These are phyloP conservation scores for Cygnus olor DNA, from an alignment of 2,797 vertebrate genomes.

Conservation along the genomic window DNA sequence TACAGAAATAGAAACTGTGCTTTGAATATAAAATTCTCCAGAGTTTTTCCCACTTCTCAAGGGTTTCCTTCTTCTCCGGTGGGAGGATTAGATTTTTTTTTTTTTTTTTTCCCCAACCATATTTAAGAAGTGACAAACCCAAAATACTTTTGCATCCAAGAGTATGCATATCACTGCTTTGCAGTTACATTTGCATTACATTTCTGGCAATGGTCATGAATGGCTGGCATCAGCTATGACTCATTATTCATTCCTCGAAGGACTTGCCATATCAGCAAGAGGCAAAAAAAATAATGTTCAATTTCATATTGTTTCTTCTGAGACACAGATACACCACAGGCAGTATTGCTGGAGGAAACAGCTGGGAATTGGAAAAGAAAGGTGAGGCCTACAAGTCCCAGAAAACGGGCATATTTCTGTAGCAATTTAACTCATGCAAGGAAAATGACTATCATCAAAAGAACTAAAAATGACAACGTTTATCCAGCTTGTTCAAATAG, in stretches of 20 bases:
- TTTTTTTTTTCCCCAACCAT: background rate
- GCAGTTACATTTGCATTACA: slow-evolving; percentile 13
- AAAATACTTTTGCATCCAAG: background rate
- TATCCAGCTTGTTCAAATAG: background rate
- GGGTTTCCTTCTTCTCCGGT: background rate
- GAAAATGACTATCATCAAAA: background rate
- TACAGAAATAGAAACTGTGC: background rate
- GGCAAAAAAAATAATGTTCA: background rate
- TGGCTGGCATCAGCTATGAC: background rate
- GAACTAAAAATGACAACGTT: background rate
- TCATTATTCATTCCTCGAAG: slow-evolving; percentile 14
- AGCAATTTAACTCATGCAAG: background rate
- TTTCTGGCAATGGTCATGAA: slow-evolving; percentile 24
- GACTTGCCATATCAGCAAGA: background rate
- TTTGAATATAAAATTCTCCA: background rate
- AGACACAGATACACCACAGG: background rate
- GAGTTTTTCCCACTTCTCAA: background rate
- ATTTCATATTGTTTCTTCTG: background rate
- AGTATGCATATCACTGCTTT: background rate
- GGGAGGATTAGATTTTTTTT: background rate
- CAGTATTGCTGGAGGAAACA: background rate
- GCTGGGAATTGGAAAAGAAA: background rate
- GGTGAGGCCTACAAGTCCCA: background rate
- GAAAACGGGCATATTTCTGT: background rate
- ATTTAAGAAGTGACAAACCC: background rate